Percentiles rank a stretch among this genome's conserved stretches.
Evolutionary conservation across 2,888 invertebrate genomes (phyloP).

Genomic region (Meiosimyza decipiens): DNA sequence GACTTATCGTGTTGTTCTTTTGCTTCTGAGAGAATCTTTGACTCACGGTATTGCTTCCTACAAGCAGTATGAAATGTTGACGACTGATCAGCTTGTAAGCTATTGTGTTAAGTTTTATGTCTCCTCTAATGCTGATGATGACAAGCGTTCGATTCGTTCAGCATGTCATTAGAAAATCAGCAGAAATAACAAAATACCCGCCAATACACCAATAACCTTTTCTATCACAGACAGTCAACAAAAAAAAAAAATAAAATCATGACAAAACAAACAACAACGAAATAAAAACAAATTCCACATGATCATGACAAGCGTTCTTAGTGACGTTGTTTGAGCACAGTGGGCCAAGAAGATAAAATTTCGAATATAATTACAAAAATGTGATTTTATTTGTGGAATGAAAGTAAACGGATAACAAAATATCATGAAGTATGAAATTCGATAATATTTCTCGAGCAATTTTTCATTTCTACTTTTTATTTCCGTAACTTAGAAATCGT

Average conservation of each 20-base stretch:
- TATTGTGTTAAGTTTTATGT: conserved; percentile 55
- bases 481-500: no score
- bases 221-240: not conserved
- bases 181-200: not conserved
- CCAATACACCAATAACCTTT: not conserved
- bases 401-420: no score
- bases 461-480: no score
- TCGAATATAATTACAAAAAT: no score
- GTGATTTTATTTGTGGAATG: no score
- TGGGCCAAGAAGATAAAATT: no score
- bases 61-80: conserved; percentile 50
- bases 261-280: conserved; percentile 30
- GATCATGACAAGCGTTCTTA: not conserved
- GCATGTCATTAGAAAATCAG: not conserved
- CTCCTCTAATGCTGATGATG: conserved; percentile 36
- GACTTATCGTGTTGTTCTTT: conserved; percentile 38
- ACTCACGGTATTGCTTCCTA: conserved; percentile 41
- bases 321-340: no score
- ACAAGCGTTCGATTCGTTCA: conserved; percentile 37
- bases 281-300: conserved; percentile 33
- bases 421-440: no score
- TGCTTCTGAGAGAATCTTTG: conserved; percentile 29
- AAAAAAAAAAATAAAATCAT: no score
- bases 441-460: no score
- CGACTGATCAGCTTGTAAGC: conserved; percentile 53